These are phyloP conservation scores for Drosophila setifemur DNA, from an alignment of 1,140 invertebrate species.

Conservation along the genomic window DNA sequence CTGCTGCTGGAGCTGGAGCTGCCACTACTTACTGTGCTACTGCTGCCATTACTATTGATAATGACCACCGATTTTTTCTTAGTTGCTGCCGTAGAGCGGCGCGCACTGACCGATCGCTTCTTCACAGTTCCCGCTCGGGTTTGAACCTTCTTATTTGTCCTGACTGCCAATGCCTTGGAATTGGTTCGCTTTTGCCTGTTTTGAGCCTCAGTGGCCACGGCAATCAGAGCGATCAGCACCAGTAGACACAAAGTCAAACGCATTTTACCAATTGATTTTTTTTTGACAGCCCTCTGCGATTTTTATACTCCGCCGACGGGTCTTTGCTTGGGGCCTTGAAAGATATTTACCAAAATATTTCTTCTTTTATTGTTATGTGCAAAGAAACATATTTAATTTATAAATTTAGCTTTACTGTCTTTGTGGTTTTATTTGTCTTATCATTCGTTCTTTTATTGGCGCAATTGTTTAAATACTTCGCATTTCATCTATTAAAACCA, in stretches of 20 bases:
- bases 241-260: slow-evolving; percentile 19
- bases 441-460: neutral
- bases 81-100: neutral
- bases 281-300: neutral
- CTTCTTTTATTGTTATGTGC: neutral
- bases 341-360: slow-evolving; percentile 19
- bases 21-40: slow-evolving; percentile 7
- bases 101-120: neutral
- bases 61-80: neutral
- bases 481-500: neutral
- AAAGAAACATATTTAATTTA: slow-evolving; percentile 8
- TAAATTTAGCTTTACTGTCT: neutral
- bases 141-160: neutral
- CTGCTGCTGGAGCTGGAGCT: neutral
- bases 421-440: too few relatives aligned
- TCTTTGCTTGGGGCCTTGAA: slow-evolving; percentile 9
- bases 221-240: slow-evolving; percentile 25
- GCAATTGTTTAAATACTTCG: slow-evolving; percentile 33
- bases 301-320: slow-evolving; percentile 19
- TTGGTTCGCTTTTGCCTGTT: neutral
- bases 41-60: neutral
- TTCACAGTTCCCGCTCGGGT: neutral
- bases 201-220: slow-evolving; percentile 32
- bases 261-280: slow-evolving; percentile 20
- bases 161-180: neutral